These are phyloP conservation scores for Hyles euphorbiae DNA, from an alignment of 1,140 invertebrate species.

Conservation along the genomic window DNA sequence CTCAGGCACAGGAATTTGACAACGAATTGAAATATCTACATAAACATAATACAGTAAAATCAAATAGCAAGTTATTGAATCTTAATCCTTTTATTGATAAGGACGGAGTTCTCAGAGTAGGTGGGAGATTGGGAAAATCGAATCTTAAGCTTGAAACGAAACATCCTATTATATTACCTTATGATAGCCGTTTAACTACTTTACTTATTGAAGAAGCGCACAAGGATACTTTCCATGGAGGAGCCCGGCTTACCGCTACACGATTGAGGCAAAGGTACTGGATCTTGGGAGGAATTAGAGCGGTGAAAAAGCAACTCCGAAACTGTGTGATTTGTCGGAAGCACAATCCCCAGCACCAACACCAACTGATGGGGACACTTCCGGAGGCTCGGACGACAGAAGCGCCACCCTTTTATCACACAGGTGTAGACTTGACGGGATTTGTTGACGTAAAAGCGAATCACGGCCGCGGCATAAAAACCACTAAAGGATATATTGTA, in stretches of 20 bases:
- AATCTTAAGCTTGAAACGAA: conserved; percentile 4
- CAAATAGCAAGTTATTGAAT: conserved; percentile 10
- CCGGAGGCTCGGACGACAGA: conserved; percentile 20
- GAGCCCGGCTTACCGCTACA: conserved; percentile 21
- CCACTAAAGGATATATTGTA: conserved; percentile 44
- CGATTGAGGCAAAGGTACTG: conserved; percentile 30
- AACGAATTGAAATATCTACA: conserved; percentile 3
- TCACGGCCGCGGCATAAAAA: conserved; percentile 28
- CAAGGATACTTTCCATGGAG: conserved; percentile 24
- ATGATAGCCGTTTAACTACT: conserved; percentile 11
- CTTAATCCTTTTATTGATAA: conserved; percentile 18
- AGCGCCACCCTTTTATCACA: conserved; percentile 27
- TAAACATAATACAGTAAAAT: not conserved
- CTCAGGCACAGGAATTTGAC: conserved; percentile 9
- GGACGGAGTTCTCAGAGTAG: conserved; percentile 21
- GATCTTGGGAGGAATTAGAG: conserved; percentile 19
- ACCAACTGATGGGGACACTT: conserved; percentile 36
- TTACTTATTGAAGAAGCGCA: conserved; percentile 30
- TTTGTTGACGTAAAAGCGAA: conserved; percentile 24
- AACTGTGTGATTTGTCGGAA: conserved; percentile 24
- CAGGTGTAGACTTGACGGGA: conserved; percentile 43
- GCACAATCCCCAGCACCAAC: conserved; percentile 9
- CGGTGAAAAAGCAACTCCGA: conserved; percentile 9
- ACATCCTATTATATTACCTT: conserved; percentile 24
- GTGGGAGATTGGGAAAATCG: conserved; percentile 22